phyloP scores from a whole-genome alignment of 2,888 invertebrate genomes.

The Pherbina coryleti region DNA sequence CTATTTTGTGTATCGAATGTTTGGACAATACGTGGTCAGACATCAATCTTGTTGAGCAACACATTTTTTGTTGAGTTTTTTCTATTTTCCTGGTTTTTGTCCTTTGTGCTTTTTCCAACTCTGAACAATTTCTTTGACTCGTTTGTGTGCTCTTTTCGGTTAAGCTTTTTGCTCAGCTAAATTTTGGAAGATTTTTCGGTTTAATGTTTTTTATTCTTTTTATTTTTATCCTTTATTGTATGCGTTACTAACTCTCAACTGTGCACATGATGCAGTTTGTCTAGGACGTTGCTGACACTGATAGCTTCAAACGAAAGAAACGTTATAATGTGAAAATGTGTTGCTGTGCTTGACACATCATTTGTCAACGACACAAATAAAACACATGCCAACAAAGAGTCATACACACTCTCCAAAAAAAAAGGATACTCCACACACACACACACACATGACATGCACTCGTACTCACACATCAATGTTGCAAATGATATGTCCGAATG shows the following conservation, averaged over 20 bases:
- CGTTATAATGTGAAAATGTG: constrained; percentile 3
- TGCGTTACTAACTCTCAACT: not conserved
- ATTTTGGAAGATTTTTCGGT: not conserved
- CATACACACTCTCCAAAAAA: too few relatives aligned
- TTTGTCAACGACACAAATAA: constrained; percentile 19
- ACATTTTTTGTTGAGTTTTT: not conserved
- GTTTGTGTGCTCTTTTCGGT: not conserved
- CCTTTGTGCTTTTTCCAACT: not conserved
- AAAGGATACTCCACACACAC: not conserved
- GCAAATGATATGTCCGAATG: constrained; percentile 22
- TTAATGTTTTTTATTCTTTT: not conserved
- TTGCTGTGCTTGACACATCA: constrained; percentile 8
- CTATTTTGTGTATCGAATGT: too few relatives aligned
- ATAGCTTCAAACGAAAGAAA: not conserved
- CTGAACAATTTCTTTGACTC: not conserved
- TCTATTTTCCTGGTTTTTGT: not conserved
- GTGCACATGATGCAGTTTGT: not conserved
- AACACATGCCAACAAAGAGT: too few relatives aligned
- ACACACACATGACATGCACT: not conserved
- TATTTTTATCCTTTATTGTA: not conserved
- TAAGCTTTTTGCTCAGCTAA: not conserved
- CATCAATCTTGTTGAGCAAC: too few relatives aligned
- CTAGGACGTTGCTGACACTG: not conserved
- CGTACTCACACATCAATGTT: not conserved
- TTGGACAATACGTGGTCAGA: too few relatives aligned